Evolutionary conservation across 2,797 vertebrate genomes (phyloP), one percentile per base, ranked within the genome.

Genomic region (Clarias platycephalus): DNA sequence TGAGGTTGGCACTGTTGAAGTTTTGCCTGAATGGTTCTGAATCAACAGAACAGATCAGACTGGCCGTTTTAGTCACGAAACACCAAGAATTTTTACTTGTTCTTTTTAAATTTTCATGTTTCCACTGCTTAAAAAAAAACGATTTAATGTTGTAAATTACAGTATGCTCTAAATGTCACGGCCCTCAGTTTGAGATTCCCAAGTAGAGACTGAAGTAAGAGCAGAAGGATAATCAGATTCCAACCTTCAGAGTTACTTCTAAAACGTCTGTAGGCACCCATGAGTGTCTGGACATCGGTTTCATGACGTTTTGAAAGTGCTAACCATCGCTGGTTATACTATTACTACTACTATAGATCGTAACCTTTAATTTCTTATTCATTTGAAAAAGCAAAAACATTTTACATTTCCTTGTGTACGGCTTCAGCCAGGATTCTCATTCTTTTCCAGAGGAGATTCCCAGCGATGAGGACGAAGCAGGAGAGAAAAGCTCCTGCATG

Each of bases 381-480:
- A 44, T 44, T 26, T 53, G 40, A 72, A 74, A 26, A 53, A 44
- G 1, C 2, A 24, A 79, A 78, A 63, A 18, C 5, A 24, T 15
- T 62, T 5, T 66, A 16, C 2, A 53, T 80, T 74, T 55, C n/a
- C 49, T 5, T 22, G 7, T 55, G 26, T n/a, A 5, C 3, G 24
- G 64, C 62, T 40, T 84, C 6, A 34, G 16, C 18, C n/a, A 57
- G 2, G 34, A 49, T 72, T 40, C 1, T 37, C 18, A 34, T 37
- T 60, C 28, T 20, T 15, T 28, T 86, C 37, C 92, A 99, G 98
- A 99, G 91, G 98, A 99, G 94, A 97, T 99, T 88, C 94, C 96
- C 0, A 99, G 97, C 1, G 98, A 99, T 78, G 98, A 99, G 85
- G 98, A 99, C 55, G 97, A 98, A 83, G 92, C 94, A 0, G 96